Conservation (phyloP, 2,888 invertebrate species). For the Hybos culiciformis region DNA sequence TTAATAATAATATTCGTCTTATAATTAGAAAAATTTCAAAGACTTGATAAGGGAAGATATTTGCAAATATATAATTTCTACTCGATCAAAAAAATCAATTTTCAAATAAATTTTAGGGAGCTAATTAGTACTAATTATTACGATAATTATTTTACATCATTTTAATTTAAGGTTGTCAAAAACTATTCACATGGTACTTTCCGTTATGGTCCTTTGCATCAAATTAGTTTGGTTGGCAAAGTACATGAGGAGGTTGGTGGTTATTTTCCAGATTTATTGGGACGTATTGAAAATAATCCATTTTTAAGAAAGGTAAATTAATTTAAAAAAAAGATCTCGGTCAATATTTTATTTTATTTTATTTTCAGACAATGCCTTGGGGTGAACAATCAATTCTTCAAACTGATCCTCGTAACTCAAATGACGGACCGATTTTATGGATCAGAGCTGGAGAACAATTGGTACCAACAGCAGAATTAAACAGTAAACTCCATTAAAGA, state of each 20-base stretch:
- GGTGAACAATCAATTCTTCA: constrained; percentile 78
- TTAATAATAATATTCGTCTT: too few species aligned
- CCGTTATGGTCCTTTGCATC: constrained; percentile 86
- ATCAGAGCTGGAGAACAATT: constrained; percentile 94
- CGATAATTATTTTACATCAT: too few species aligned
- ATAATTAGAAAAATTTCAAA: too few species aligned
- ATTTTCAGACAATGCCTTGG: constrained; percentile 87
- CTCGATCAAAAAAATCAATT: too few species aligned
- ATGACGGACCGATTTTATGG: constrained; percentile 98
- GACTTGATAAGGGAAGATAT: too few species aligned
- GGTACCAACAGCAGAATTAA: constrained; percentile 81
- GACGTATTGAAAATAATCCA: constrained; percentile 66
- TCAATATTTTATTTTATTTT: constrained; percentile 4
- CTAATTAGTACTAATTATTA: too few species aligned
- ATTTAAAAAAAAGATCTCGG: too few species aligned
- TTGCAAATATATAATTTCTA: too few species aligned
- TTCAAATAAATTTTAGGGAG: too few species aligned
- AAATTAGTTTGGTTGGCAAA: constrained; percentile 91
- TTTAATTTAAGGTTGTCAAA: constrained; percentile 61
- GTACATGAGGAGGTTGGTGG: constrained; percentile 94
- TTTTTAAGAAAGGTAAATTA: constrained; percentile 65
- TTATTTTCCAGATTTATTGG: constrained; percentile 84
- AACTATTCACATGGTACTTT: constrained; percentile 83
- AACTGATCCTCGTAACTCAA: constrained; percentile 81
- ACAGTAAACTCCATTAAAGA: constrained; percentile 68